Percentiles rank a stretch among this genome's conserved stretches.
These are phyloP conservation scores for Henicopernis longicauda DNA, from an alignment of 2,113 vertebrate genomes.

Conservation along the genomic window DNA sequence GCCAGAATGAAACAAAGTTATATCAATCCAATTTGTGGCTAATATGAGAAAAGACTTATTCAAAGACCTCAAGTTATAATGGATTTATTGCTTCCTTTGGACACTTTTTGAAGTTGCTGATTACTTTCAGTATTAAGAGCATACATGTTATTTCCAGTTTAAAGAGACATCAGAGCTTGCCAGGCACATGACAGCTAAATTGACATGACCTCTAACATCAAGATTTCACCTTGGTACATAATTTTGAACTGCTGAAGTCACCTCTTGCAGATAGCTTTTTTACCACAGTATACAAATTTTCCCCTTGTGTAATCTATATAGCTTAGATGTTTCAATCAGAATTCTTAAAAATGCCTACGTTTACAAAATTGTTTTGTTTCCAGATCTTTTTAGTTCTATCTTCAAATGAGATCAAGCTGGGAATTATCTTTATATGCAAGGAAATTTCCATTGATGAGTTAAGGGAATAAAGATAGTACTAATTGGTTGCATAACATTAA, in stretches of 20 bases:
- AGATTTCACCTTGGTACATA: background rate
- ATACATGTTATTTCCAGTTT: background rate
- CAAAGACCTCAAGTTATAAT: background rate
- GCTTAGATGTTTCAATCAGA: background rate
- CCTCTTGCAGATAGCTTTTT: background rate
- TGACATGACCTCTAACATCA: background rate
- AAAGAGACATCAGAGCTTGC: background rate
- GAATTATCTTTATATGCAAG: slow-evolving; percentile 17
- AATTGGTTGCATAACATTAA: slow-evolving; percentile 27
- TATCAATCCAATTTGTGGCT: background rate
- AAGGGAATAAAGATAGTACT: slow-evolving; percentile 28
- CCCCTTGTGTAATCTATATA: background rate
- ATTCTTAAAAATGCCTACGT: background rate
- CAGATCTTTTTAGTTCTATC: background rate
- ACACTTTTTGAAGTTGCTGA: background rate
- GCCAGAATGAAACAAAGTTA: background rate
- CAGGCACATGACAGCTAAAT: background rate
- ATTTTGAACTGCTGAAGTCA: background rate
- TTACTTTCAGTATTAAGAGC: background rate
- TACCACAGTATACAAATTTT: background rate
- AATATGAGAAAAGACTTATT: background rate
- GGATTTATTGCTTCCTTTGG: background rate
- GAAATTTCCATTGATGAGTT: slow-evolving; percentile 20
- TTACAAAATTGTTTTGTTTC: background rate
- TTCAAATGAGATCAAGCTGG: background rate